Evolutionary conservation across 1,140 invertebrate genomes (phyloP).

Genomic region (Dinoponera quadriceps): DNA sequence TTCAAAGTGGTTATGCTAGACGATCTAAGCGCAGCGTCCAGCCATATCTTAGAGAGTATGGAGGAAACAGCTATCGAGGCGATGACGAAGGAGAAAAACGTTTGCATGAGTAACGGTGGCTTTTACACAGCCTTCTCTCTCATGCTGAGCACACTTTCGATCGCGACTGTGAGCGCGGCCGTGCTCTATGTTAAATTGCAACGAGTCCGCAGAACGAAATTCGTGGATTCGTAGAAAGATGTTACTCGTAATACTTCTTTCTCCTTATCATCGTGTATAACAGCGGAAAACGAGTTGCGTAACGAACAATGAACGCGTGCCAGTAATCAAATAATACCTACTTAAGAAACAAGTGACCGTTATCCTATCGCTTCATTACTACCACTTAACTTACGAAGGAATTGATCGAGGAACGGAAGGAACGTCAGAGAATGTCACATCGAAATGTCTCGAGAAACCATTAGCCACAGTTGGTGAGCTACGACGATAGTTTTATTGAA

Average conservation of each 20-base stretch:
- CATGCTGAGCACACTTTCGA: slow-evolving; percentile 77
- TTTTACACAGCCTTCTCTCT: slow-evolving; percentile 81
- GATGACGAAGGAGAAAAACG: slow-evolving; percentile 65
- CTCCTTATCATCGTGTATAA: background rate
- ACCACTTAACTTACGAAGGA: background rate
- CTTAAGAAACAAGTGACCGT: slow-evolving; percentile 25
- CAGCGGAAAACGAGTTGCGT: background rate
- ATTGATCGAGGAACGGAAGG: slow-evolving; percentile 3
- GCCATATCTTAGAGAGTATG: slow-evolving; percentile 74
- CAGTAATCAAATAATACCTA: slow-evolving; percentile 51
- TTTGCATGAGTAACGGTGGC: slow-evolving; percentile 81
- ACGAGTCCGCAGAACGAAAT: slow-evolving; percentile 75
- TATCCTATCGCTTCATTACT: slow-evolving; percentile 26
- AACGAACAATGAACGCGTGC: slow-evolving; percentile 32
- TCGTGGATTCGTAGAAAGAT: slow-evolving; percentile 64
- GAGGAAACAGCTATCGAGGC: slow-evolving; percentile 73
- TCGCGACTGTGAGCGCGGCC: slow-evolving; percentile 78
- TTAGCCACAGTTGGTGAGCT: background rate
- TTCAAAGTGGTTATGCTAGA: slow-evolving; percentile 89
- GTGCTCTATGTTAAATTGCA: slow-evolving; percentile 81
- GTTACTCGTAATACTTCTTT: background rate
- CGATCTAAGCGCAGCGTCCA: slow-evolving; percentile 85
- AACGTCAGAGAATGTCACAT: background rate
- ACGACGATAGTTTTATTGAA: background rate
- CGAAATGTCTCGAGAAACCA: background rate